A percentile compares a stretch with the other conserved stretches of the same genome.
phyloP scores from a whole-genome alignment of 2,113 vertebrate species.

The Phocoena phocoena region DNA sequence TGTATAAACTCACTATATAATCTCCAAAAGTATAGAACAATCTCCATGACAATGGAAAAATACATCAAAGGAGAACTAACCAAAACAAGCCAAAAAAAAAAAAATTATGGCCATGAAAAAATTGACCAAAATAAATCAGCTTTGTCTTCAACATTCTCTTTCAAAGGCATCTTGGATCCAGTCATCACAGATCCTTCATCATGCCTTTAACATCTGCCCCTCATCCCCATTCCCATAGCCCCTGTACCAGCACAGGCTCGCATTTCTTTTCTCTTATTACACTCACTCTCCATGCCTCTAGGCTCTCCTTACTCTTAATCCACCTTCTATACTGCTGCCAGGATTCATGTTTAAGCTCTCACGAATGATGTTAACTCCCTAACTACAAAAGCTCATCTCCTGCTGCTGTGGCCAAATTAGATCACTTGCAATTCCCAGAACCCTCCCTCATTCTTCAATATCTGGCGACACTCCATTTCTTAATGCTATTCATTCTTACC shows the following conservation, averaged over 20 bases:
- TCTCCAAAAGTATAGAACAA: neutral
- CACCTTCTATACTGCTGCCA: neutral
- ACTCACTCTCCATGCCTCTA: neutral
- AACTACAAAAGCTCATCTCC: neutral
- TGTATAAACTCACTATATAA: neutral
- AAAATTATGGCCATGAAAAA: neutral
- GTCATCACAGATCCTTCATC: neutral
- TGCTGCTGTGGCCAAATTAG: neutral
- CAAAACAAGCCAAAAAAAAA: neutral
- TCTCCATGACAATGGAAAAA: neutral
- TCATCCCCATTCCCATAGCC: neutral
- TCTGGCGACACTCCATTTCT: neutral
- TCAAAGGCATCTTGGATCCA: neutral
- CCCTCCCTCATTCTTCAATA: neutral
- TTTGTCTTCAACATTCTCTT: neutral
- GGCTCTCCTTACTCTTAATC: neutral
- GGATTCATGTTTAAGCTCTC: neutral
- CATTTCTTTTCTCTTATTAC: neutral
- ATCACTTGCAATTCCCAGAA: conserved; percentile 2
- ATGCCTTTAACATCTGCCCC: neutral
- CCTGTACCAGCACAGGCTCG: neutral
- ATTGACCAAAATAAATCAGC: neutral
- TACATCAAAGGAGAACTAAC: neutral
- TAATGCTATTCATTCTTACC: neutral
- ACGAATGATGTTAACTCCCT: neutral